Evolutionary conservation across 35 echinoderm and acorn worm species (phyloP).

Genomic region (Patiria miniata): DNA sequence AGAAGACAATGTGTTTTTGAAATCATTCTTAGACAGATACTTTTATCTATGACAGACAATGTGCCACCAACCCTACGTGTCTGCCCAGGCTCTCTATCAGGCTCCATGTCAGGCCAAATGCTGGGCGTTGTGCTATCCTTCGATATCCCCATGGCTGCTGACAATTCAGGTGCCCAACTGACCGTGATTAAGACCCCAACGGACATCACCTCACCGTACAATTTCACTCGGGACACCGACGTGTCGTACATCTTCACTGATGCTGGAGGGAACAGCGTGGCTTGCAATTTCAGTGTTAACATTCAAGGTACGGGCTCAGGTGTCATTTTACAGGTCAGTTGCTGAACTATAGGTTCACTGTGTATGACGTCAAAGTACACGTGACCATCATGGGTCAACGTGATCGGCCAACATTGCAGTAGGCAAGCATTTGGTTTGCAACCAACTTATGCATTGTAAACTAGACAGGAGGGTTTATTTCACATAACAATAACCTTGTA

Average conservation of each 20-base stretch:
- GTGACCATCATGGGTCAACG: no score
- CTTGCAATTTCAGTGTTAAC: conserved; percentile 56
- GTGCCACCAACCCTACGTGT: conserved; percentile 56
- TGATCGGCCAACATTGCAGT: no score
- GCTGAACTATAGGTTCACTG: no score
- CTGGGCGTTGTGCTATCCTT: conserved; percentile 32
- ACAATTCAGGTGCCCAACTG: conserved; percentile 59
- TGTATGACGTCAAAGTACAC: no score
- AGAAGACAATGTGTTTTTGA: no score
- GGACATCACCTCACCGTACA: conserved; percentile 68
- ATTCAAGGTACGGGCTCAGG: conserved; percentile 55
- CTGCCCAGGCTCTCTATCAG: conserved; percentile 63
- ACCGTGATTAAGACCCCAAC: conserved; percentile 33
- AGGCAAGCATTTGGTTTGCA: no score
- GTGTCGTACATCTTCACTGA: conserved; percentile 67
- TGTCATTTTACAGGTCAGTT: neutral
- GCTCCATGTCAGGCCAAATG: conserved; percentile 13
- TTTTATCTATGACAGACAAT: conserved; percentile 34
- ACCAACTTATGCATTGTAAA: no score
- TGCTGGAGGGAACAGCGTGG: conserved; percentile 34
- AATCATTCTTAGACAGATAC: neutral
- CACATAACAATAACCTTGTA: no score
- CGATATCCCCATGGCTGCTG: conserved; percentile 56
- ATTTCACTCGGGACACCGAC: conserved; percentile 55
- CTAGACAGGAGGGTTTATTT: no score